Percentiles rank a stretch among this genome's conserved stretches.
Conservation (phyloP, 1,140 invertebrate species). For the Thrips palmi region DNA sequence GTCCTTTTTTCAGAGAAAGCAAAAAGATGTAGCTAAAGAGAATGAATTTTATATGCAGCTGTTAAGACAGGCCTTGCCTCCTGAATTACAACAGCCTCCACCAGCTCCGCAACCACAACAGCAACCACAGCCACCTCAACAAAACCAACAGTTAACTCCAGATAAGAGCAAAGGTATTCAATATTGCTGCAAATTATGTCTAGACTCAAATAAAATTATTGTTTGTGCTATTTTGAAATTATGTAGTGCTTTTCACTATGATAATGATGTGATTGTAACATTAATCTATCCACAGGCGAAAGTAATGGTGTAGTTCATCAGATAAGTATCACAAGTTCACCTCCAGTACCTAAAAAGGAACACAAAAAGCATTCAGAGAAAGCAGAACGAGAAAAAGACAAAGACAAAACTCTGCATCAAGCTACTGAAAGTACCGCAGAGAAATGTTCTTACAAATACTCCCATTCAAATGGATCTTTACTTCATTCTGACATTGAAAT, state of each 20-base stretch:
- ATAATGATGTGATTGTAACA: no score
- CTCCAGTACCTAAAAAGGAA: constrained; percentile 24
- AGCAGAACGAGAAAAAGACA: constrained; percentile 23
- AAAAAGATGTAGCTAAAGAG: constrained; percentile 84
- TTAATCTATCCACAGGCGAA: no score
- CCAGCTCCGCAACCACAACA: constrained; percentile 32
- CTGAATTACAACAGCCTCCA: constrained; percentile 42
- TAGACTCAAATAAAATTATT: neutral
- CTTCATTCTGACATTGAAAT: constrained; percentile 28
- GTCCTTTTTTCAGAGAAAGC: constrained; percentile 47
- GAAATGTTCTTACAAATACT: constrained; percentile 27
- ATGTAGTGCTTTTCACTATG: neutral
- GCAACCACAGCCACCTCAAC: constrained; percentile 26
- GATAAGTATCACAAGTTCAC: no score
- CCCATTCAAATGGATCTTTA: constrained; percentile 29
- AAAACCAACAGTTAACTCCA: constrained; percentile 27
- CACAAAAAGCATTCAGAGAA: constrained; percentile 33
- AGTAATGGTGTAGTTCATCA: constrained; percentile 12
- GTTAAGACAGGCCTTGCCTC: constrained; percentile 73
- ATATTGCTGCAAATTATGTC: constrained; percentile 10
- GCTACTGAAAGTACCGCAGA: constrained; percentile 17
- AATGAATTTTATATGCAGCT: constrained; percentile 92
- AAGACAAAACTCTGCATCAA: no score
- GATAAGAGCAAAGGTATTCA: constrained; percentile 36
- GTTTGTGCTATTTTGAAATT: neutral